Evolutionary conservation across 1,140 invertebrate species (phyloP).

Genomic region (Megalopta genalis): DNA sequence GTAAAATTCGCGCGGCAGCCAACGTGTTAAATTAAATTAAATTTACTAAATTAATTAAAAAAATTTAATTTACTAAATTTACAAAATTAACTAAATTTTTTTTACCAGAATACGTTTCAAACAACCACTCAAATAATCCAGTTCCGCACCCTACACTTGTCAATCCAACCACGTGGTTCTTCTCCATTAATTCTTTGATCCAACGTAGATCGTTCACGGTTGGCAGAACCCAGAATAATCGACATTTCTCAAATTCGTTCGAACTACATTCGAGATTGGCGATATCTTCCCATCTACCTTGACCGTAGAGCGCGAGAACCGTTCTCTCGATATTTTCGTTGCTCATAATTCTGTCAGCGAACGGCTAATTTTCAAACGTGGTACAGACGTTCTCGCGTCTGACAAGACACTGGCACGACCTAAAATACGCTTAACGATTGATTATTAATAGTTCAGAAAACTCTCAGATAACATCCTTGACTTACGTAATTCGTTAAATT

Average conservation of each 20-base stretch:
- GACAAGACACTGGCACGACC: not conserved
- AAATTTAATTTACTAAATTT: too few relatives aligned
- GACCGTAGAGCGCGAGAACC: constrained; percentile 59
- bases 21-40: too few relatives aligned
- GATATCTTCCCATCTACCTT: constrained; percentile 68
- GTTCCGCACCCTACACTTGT: constrained; percentile 82
- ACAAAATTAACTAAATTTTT: constrained; percentile 46
- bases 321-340: constrained; percentile 59
- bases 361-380: not conserved
- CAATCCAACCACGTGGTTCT: constrained; percentile 71
- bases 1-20: too few relatives aligned
- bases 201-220: constrained; percentile 78
- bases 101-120: constrained; percentile 78
- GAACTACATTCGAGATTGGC: constrained; percentile 53
- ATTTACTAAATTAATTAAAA: too few relatives aligned
- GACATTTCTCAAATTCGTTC: constrained; percentile 65
- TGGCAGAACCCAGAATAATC: constrained; percentile 83
- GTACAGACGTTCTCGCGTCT: not conserved
- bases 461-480: not conserved
- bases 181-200: constrained; percentile 69
- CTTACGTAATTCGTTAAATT: constrained; percentile 18
- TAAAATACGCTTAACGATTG: not conserved
- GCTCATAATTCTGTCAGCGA: constrained; percentile 19
- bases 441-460: constrained; percentile 24
- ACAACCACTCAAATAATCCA: constrained; percentile 82